Evolutionary conservation across 2,888 invertebrate genomes (phyloP).

Genomic region (Chrysolina haemoptera): DNA sequence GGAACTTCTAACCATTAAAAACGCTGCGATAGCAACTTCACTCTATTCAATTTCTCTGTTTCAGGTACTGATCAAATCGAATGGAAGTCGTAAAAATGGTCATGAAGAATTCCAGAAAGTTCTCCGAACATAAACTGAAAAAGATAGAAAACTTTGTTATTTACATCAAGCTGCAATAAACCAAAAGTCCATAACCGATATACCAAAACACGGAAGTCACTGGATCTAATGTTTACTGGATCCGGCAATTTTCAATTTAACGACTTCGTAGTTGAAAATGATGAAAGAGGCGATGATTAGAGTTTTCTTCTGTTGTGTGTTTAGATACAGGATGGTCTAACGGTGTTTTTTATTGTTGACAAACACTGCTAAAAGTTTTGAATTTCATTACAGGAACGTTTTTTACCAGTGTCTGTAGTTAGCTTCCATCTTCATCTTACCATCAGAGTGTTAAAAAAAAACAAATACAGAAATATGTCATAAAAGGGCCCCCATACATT

Average conservation of each 20-base stretch:
- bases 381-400: not conserved
- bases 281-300: not conserved
- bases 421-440: no score
- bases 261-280: conserved; percentile 15
- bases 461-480: no score
- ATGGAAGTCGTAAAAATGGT: conserved; percentile 37
- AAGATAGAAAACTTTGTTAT: conserved; percentile 32
- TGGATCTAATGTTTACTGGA: conserved; percentile 13
- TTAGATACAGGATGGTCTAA: conserved; percentile 11
- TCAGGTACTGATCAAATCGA: conserved; percentile 40
- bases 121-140: conserved; percentile 31
- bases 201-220: conserved; percentile 23
- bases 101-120: conserved; percentile 35
- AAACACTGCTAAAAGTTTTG: not conserved
- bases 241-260: conserved; percentile 25
- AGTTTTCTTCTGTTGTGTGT: conserved; percentile 8
- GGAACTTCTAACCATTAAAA: conserved; percentile 14
- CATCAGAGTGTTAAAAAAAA: no score
- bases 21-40: conserved; percentile 23
- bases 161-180: conserved; percentile 30
- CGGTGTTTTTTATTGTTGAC: not conserved
- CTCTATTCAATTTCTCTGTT: conserved; percentile 38
- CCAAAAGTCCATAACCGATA: conserved; percentile 23
- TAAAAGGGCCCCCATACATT: no score
- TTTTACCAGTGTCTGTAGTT: no score